Conservation (phyloP, 1,140 invertebrate genomes). For the Pinna nobilis region DNA sequence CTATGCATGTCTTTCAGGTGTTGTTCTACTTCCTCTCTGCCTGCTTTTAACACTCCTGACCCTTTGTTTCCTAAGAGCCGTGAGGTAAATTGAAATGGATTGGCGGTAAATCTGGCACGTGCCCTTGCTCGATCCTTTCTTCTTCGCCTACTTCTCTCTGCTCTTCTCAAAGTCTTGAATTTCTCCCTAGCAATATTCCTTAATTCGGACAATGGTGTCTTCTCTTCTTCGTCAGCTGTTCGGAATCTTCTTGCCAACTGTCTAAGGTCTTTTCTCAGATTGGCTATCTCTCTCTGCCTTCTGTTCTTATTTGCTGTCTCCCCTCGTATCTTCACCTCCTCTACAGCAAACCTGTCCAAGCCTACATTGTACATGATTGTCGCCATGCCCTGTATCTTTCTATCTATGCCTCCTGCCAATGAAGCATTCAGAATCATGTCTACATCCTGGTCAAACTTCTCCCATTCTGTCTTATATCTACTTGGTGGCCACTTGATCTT, state of each 20-base stretch:
- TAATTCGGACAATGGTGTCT: not conserved
- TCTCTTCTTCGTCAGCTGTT: not conserved
- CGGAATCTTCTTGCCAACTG: not conserved
- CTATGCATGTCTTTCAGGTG: not conserved
- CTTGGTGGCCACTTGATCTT: conserved; percentile 12
- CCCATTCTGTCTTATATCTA: conserved; percentile 5
- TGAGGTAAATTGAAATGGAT: too few species aligned
- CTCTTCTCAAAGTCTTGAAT: not conserved
- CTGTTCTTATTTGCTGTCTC: not conserved
- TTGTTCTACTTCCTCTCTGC: not conserved
- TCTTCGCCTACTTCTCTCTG: conserved; percentile 7
- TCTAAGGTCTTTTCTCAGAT: not conserved
- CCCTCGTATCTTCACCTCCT: not conserved
- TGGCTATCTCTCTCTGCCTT: not conserved
- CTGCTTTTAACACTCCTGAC: not conserved
- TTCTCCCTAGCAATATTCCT: conserved; percentile 2
- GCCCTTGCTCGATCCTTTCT: conserved; percentile 9
- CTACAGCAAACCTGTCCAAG: conserved; percentile 26
- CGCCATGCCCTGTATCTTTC: conserved; percentile 9
- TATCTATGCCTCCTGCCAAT: conserved; percentile 10
- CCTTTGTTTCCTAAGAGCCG: not conserved
- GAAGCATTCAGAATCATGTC: conserved; percentile 14
- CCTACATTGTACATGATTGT: conserved; percentile 14
- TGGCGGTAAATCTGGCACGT: not conserved
- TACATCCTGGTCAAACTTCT: conserved; percentile 15